These are phyloP conservation scores for Petroica traversi DNA, from an alignment of 2,113 vertebrate genomes.

Conservation along the genomic window DNA sequence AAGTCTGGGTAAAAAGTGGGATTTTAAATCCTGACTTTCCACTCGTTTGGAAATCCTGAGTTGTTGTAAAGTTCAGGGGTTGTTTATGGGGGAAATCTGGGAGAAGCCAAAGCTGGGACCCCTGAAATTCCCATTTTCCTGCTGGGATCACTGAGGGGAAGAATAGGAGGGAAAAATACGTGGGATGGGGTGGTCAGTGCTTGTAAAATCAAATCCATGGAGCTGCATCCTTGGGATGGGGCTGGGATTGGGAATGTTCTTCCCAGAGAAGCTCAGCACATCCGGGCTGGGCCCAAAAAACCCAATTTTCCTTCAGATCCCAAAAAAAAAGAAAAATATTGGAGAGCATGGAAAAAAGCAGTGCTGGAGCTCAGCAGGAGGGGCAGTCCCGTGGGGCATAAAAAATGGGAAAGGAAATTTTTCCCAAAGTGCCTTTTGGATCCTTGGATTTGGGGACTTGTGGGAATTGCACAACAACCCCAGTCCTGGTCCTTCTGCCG, in stretches of 20 bases:
- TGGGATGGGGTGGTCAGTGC: neutral
- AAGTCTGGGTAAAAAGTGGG: neutral
- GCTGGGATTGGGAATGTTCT: neutral
- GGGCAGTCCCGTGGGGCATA: neutral
- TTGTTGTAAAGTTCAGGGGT: fast-evolving
- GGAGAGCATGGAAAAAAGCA: neutral
- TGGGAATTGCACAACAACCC: neutral
- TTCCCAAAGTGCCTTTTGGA: neutral
- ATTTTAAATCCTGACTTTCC: neutral
- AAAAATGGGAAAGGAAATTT: neutral
- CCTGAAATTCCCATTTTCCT: neutral
- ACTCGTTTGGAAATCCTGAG: neutral
- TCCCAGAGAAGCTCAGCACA: neutral
- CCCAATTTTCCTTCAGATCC: neutral
- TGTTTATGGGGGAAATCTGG: neutral
- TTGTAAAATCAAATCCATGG: neutral
- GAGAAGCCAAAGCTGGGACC: fast-evolving
- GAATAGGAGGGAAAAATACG: fast-evolving
- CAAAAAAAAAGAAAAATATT: too few relatives aligned
- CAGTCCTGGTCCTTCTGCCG: neutral
- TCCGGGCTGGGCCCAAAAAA: neutral
- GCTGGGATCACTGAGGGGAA: neutral
- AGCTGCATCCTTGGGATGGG: neutral
- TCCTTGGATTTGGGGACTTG: neutral
- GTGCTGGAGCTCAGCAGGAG: neutral